These are phyloP conservation scores for Eupithecia pulchellata DNA, from an alignment of 2,888 invertebrate species.

Conservation along the genomic window DNA sequence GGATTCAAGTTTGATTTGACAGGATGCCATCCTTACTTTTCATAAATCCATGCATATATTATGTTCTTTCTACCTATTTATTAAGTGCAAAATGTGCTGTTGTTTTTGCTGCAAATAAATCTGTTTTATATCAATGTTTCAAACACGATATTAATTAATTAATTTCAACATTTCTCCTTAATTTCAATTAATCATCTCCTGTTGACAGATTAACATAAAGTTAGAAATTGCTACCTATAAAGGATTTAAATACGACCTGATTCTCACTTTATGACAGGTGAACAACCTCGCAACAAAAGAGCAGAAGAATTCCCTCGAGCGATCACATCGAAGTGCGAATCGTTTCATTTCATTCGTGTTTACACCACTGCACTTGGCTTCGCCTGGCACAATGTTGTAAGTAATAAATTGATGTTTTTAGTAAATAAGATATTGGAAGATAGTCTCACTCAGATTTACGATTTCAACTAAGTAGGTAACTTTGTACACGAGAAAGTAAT, in stretches of 20 bases:
- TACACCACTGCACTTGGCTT: neutral
- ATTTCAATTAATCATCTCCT: neutral
- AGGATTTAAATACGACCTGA: constrained; percentile 7
- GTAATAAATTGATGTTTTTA: constrained; percentile 1
- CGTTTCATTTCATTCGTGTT: constrained; percentile 26
- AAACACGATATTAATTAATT: neutral
- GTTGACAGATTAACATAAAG: neutral
- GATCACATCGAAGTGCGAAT: constrained; percentile 18
- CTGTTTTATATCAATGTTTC: too few relatives aligned
- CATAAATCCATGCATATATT: too few relatives aligned
- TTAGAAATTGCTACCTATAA: neutral
- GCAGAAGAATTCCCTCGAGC: constrained; percentile 15
- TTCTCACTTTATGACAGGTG: constrained; percentile 5
- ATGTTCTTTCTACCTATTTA: too few relatives aligned
- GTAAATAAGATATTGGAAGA: neutral
- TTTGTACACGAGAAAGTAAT: too few relatives aligned
- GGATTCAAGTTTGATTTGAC: too few relatives aligned
- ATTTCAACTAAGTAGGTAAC: too few relatives aligned
- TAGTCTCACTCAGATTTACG: too few relatives aligned
- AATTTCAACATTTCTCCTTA: neutral
- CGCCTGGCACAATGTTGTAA: constrained; percentile 1
- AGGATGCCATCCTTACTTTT: too few relatives aligned
- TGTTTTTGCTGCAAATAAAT: too few relatives aligned
- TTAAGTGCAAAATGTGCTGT: too few relatives aligned
- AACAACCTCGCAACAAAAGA: constrained; percentile 18